Base-by-base conservation (phyloP, 2,888 invertebrate species). In the Geotrupes spiniger region DNA sequence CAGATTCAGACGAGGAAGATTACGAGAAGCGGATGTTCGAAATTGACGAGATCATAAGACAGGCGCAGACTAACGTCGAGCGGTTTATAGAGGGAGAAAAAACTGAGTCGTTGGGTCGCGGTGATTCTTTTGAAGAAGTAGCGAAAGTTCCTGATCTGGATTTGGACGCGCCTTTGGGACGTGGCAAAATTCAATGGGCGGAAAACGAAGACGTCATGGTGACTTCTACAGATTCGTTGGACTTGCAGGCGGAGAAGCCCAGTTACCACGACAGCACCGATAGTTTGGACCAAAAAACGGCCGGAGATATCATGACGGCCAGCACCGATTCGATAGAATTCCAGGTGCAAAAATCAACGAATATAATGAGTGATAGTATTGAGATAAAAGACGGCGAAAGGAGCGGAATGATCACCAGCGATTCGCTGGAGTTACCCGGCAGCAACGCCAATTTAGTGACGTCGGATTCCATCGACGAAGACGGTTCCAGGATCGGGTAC, bases 11-110 rank as follows among this genome's bases (percentile, higher is more conserved):
- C 46, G 73, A 73, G 37, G 81, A 81, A 57, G 83, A 83, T 60
- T 82, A 83, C 54, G 83, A 83, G 54, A 81, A 81, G 56, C 71
- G 82, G 46, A 82, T 84, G 74, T 80, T 81, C 64, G 83, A 84
- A 68, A 83, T 84, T 43, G 84, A 84, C 62, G 83, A 83, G 66
- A 83, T 84, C 36, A 84, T 84, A 53, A 74, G 78, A 51, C 80
- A 84, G 63, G 83, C 84, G 10, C 83, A 84, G 62, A 78, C 78
- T 5, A 83, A 84, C 63, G 83, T 83, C 5, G 83, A 84, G 61
- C 76, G 78, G 50, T 79, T 82, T 55, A 77, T 76, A n/a, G 80
- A 80, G 54, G 70, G 76, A 2, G 82, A 81, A 48, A 79, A 78
- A 57, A 78, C 80, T 5, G 76, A 76, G 62, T 75, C 75, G 1